Conservation (phyloP, 2,113 vertebrate species). For the Podarcis cretensis region DNA sequence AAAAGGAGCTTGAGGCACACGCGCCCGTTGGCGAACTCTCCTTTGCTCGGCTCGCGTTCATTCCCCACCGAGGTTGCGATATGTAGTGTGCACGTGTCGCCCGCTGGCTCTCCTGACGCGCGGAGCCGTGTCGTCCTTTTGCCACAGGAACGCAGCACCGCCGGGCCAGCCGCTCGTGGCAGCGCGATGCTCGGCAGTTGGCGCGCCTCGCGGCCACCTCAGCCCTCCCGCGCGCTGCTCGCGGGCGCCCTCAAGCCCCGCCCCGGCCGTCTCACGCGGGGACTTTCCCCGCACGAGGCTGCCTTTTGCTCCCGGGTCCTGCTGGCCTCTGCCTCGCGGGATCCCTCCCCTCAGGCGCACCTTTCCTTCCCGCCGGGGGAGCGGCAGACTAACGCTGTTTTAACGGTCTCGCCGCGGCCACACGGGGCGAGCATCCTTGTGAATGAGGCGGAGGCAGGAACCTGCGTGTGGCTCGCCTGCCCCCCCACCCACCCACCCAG, state of each 20-base stretch:
- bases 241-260: too few species aligned
- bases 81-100: not conserved
- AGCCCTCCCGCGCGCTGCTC: not conserved
- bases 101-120: not conserved
- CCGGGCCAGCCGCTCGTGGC: not conserved
- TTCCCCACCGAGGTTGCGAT: too few species aligned
- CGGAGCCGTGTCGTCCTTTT: not conserved
- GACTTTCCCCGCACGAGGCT: not conserved
- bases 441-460: not conserved
- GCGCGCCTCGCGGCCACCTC: not conserved
- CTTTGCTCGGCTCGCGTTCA: not conserved
- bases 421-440: not conserved
- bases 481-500: too few species aligned
- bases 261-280: not conserved
- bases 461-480: not conserved
- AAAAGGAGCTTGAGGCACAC: too few species aligned
- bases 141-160: not conserved
- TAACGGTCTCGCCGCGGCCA: not conserved
- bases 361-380: too few species aligned
- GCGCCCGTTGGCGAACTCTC: not conserved
- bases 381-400: not conserved
- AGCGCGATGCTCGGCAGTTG: too few species aligned
- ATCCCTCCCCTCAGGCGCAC: too few species aligned
- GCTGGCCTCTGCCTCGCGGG: too few species aligned
- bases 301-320: too few species aligned